These are phyloP conservation scores for Pipistrellus pygmaeus DNA, from an alignment of 2,797 vertebrate genomes.

Conservation along the genomic window DNA sequence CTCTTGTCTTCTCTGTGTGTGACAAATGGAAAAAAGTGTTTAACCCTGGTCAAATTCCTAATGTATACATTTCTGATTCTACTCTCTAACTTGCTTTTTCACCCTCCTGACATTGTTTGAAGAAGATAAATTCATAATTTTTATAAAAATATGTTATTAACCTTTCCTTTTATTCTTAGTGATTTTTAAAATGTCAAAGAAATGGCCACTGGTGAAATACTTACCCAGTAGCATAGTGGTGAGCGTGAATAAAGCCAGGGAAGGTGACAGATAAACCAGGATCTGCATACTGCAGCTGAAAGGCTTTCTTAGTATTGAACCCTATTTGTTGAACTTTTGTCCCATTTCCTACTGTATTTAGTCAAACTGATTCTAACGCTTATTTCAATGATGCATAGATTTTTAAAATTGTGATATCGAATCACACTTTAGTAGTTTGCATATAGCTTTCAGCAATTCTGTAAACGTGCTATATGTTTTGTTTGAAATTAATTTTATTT, in stretches of 20 bases:
- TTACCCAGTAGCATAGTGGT: not conserved
- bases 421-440: conserved; percentile 52
- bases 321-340: not conserved
- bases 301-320: not conserved
- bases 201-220: not conserved
- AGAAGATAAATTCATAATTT: not conserved
- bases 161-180: not conserved
- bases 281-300: not conserved
- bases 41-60: not conserved
- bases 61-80: not conserved
- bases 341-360: not conserved
- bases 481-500: conserved; percentile 67
- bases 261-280: not conserved
- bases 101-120: not conserved
- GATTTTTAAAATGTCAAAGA: not conserved
- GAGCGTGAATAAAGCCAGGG: not conserved
- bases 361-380: not conserved
- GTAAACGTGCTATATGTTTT: conserved; percentile 43
- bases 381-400: not conserved
- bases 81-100: not conserved
- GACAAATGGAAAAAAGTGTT: not conserved
- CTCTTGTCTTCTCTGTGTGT: not conserved
- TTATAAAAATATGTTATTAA: not conserved
- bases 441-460: conserved; percentile 35
- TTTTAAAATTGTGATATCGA: conserved; percentile 27